Evolutionary conservation across 2,888 invertebrate species (phyloP), one percentile per base, ranked within the genome.

Genomic region (Volucella zonaria): DNA sequence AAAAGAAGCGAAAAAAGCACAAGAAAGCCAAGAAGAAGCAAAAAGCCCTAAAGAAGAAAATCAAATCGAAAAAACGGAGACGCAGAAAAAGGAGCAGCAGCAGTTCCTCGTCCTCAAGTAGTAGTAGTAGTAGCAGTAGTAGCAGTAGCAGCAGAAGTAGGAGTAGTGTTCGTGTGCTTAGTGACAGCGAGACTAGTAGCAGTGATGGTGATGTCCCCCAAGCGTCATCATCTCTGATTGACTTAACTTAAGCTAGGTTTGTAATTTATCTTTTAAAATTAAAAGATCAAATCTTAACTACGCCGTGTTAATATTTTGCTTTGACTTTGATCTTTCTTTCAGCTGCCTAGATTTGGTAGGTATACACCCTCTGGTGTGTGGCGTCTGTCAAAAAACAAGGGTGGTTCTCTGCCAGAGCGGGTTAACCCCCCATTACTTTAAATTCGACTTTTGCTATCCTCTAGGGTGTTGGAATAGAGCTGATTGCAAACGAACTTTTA

Each of bases 101-200:
- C 1, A 71, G 23, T 11, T n/a, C 14, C 12, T 67, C 54, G 1
- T 67, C 74, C 38, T 61, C 74, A 9, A 31, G 64, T 18, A 82
- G 62, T 62, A 70, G 64, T 45, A 67, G 76, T 38, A 86, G 83
- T 43, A 73, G 77, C 6, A 71, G 68, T 38, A 54, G 47, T 71
- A 61, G 52, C 23, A 85, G 71, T 71, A 82, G 74, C 6, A 71
- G 68, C 6, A 71, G 68, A 42, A 54, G 47, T 71, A 61, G 52
- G 31, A 85, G 71, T 71, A 82, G 74, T 11, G 68, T 75, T 52
- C 74, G 61, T 9, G 42, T 45, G 14, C 14, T 67, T 12, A 78
- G 56, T 43, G 58, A 59, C 45, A 82, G 52, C 18, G 40, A 74
- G 3, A 56, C 38, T 38, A 47, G 31, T 6, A 58, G 14, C 12